phyloP scores from a whole-genome alignment of 2,113 vertebrate species.

The Neofelis nebulosa region DNA sequence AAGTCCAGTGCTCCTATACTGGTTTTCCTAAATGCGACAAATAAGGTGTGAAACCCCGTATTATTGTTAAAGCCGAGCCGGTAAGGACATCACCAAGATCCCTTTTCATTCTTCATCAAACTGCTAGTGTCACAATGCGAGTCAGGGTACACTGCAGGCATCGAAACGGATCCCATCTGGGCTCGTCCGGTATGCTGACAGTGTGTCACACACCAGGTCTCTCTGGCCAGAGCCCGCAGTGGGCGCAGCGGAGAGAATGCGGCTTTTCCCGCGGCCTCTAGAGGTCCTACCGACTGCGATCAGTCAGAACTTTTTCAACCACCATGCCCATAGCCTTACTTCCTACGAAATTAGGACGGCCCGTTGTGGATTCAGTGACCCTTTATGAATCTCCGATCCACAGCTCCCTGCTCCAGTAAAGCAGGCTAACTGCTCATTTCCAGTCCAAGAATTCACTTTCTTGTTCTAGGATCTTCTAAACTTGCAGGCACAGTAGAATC shows the following conservation, averaged over 20 bases:
- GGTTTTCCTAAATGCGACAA: neutral
- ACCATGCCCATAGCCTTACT: neutral
- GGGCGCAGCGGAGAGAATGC: neutral
- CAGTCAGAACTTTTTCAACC: neutral
- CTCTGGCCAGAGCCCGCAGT: neutral
- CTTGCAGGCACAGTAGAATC: neutral
- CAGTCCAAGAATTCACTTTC: neutral
- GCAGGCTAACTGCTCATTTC: neutral
- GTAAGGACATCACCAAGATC: neutral
- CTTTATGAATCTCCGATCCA: neutral
- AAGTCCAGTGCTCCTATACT: neutral
- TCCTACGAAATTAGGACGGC: neutral
- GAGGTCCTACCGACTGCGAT: neutral
- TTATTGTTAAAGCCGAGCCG: neutral
- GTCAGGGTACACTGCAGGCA: neutral
- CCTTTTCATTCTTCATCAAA: neutral
- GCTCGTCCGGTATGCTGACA: neutral
- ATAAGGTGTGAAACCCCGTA: neutral
- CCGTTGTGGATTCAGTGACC: neutral
- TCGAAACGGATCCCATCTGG: neutral
- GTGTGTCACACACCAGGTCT: rapidly evolving
- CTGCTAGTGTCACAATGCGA: neutral
- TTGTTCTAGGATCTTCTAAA: neutral
- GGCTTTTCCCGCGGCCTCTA: neutral
- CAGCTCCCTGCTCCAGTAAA: neutral